Percentiles rank a stretch among this genome's conserved stretches.
phyloP scores from a whole-genome alignment of 23 tunicate genomes.

The Ascidia mentula region DNA sequence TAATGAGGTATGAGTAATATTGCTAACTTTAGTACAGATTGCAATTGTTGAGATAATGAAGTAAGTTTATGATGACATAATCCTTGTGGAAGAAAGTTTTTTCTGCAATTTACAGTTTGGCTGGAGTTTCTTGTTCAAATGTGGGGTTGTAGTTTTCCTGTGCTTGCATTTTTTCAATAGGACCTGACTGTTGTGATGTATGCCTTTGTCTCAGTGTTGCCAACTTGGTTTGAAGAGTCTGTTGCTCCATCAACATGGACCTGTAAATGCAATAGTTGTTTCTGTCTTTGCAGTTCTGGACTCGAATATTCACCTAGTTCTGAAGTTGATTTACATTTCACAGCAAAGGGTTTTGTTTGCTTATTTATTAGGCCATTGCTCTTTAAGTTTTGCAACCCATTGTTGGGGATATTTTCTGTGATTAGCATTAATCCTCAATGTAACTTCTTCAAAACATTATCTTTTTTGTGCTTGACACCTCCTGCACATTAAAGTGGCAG shows the following conservation, averaged over 20 bases:
- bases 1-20: too few relatives aligned
- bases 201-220: slow-evolving; percentile 3
- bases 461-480: neutral
- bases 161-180: neutral
- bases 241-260: neutral
- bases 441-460: too few relatives aligned
- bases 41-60: too few relatives aligned
- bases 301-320: too few relatives aligned
- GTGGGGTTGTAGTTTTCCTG: neutral
- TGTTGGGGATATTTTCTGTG: too few relatives aligned
- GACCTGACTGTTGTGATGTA: neutral
- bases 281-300: neutral
- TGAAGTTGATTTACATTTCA: too few relatives aligned
- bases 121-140: neutral
- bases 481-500: neutral
- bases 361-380: too few relatives aligned
- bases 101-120: neutral
- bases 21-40: too few relatives aligned
- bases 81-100: neutral
- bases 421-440: too few relatives aligned
- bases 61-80: too few relatives aligned
- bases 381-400: neutral
- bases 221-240: neutral
- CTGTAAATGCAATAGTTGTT: neutral
- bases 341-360: too few relatives aligned